These are phyloP conservation scores for Apus apus DNA, from an alignment of 2,113 vertebrate genomes.

Conservation along the genomic window DNA sequence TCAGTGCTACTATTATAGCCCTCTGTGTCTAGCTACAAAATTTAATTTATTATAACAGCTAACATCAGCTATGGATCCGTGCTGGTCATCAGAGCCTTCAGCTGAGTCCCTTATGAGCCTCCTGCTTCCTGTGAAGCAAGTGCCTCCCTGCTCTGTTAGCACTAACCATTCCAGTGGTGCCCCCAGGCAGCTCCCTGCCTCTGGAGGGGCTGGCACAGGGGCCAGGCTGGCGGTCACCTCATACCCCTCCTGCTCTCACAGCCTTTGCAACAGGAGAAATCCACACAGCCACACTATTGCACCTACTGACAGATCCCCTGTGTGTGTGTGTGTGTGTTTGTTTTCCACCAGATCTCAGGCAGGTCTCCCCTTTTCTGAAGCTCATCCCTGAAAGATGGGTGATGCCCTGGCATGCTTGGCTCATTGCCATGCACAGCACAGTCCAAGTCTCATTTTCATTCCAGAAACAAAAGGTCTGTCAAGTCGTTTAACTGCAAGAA, in stretches of 20 bases:
- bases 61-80: not conserved
- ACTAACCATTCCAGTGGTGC: accelerated
- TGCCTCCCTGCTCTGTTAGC: not conserved
- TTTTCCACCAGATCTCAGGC: not conserved
- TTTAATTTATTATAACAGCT: conserved; percentile 1
- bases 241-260: not conserved
- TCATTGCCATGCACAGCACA: conserved; percentile 21
- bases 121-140: not conserved
- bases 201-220: not conserved
- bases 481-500: conserved; percentile 56
- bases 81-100: not conserved
- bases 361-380: not conserved
- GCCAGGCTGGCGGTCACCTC: not conserved
- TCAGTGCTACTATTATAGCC: not conserved
- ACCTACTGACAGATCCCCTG: not conserved
- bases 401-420: accelerated
- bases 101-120: not conserved
- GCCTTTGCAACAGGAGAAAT: not conserved
- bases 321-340: not conserved
- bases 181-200: not conserved
- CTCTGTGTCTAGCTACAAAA: not conserved
- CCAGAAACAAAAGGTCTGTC: conserved; percentile 66
- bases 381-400: not conserved
- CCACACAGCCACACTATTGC: too few species aligned
- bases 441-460: conserved; percentile 62